Evolutionary conservation across 2,113 vertebrate species (phyloP), one percentile per base, ranked within the genome.

Genomic region (Corythoichthys haematopterus): DNA sequence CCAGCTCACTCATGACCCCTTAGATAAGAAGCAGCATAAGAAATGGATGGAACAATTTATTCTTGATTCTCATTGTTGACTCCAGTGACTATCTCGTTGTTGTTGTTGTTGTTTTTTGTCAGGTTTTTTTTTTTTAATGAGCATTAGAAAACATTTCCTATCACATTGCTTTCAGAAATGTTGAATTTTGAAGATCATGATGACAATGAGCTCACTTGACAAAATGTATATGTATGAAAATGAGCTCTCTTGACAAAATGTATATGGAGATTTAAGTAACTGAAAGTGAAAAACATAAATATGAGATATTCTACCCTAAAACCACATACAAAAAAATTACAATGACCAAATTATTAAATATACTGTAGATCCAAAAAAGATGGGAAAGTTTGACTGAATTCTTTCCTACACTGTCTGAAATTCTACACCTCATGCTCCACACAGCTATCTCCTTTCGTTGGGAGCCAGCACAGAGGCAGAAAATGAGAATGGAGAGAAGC

Each of bases 361-460:
- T 53, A 28, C 20, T 28, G 20, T 28, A 53, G 1, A 53, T 20
- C 8, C 28, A 55, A 33, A 55, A 33, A 20, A 55, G 28, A 55
- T 33, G 11, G 11, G 20, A 55, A 55, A 53, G 9, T 14, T 36
- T 1, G 28, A 36, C 47, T 50, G 10, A 50, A 36, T 33, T 16
- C 59, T 15, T 64, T 46, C 15, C 5, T 16, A 40, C 16, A 40
- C 2, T 40, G 60, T 62, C 60, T 62, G 16, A 37, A 35, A 65
- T 37, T 66, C 6, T 20, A 1, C 48, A 3, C 8, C 72, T 74
- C 35, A 56, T 64, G 70, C 20, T 63, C 9, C 28, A 0, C 68
- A 15, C 81, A 98, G 95, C 69, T 96, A 95, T 76, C 94, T 98
- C 47, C 84, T 98, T 16, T 90, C 93, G 2, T 86, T 93, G 28